Evolutionary conservation across 2,113 vertebrate species (phyloP).

Genomic region (Heterocephalus glaber): DNA sequence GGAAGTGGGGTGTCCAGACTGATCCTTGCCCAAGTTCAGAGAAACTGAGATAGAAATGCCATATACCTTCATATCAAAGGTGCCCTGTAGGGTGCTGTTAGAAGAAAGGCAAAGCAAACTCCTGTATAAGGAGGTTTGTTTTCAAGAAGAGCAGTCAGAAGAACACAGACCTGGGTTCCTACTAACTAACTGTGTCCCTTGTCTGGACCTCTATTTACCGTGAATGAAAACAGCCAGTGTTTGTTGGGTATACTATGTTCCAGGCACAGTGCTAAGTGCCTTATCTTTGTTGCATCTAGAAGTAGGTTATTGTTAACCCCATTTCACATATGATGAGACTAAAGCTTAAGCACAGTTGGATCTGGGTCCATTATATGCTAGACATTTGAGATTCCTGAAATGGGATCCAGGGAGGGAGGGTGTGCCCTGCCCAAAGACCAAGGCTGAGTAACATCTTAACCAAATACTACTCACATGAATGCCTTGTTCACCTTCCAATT

Average conservation of each 20-base stretch:
- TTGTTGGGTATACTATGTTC: background rate
- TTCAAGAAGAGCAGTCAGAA: background rate
- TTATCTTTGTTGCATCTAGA: background rate
- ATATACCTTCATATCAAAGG: conserved; percentile 61
- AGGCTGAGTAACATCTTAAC: background rate
- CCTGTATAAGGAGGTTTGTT: background rate
- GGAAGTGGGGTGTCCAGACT: conserved; percentile 55
- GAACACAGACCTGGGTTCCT: background rate
- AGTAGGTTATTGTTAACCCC: background rate
- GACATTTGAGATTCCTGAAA: background rate
- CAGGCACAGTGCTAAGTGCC: background rate
- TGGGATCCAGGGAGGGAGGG: background rate
- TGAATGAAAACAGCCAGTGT: background rate
- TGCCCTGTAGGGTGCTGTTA: conserved; percentile 54
- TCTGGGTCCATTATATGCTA: background rate
- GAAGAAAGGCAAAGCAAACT: background rate
- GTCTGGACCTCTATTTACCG: background rate
- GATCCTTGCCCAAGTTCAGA: conserved; percentile 69
- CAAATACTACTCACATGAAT: conserved; percentile 44
- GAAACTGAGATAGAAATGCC: conserved; percentile 65
- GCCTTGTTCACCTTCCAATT: conserved; percentile 44
- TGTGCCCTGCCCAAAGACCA: background rate
- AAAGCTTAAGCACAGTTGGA: background rate
- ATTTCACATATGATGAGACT: background rate
- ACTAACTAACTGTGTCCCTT: background rate